Percentiles rank a stretch among this genome's conserved stretches.
Conservation (phyloP, 2,113 vertebrate genomes). For the Lophotis ruficrista region DNA sequence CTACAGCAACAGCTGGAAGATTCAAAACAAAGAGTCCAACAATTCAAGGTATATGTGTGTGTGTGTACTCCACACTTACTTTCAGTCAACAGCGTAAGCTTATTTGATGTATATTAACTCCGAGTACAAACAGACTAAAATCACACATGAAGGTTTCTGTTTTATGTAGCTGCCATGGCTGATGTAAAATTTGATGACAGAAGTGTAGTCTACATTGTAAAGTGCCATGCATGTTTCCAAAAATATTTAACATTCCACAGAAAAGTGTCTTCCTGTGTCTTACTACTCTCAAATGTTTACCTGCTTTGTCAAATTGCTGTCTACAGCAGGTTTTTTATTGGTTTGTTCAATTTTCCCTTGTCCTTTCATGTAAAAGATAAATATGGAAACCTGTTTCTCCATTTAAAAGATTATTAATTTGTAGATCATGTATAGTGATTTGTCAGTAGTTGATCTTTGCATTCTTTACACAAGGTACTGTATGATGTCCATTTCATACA, state of each 20-base stretch:
- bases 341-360: not conserved
- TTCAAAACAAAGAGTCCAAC: conserved; percentile 78
- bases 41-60: conserved; percentile 80
- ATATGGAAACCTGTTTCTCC: not conserved
- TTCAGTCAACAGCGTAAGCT: not conserved
- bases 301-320: not conserved
- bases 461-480: not conserved
- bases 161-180: not conserved
- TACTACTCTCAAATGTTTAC: not conserved
- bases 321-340: not conserved
- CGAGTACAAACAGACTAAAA: not conserved
- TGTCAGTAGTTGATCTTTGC: not conserved
- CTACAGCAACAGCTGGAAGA: conserved; percentile 84
- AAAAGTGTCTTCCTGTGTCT: not conserved
- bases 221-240: not conserved
- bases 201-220: not conserved
- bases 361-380: not conserved
- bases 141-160: not conserved
- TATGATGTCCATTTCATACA: not conserved
- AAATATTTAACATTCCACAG: not conserved
- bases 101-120: not conserved
- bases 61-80: not conserved
- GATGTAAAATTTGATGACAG: not conserved
- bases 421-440: not conserved
- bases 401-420: not conserved